A percentile compares a stretch with the other conserved stretches of the same genome.
These are phyloP conservation scores for Erinaceus europaeus DNA, from an alignment of 2,113 vertebrate genomes.

Conservation along the genomic window DNA sequence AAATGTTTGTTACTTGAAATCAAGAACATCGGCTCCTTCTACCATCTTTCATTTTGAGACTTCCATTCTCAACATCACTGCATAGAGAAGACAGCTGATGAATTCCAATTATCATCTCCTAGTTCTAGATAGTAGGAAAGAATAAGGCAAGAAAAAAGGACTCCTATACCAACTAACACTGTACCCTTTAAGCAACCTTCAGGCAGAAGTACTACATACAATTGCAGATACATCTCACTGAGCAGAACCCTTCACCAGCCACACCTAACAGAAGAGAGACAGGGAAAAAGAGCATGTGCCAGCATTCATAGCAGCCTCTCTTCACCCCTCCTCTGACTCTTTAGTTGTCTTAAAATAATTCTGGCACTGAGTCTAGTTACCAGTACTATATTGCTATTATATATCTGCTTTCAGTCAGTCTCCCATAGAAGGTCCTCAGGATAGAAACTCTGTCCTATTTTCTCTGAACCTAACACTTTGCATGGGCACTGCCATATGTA, in stretches of 20 bases:
- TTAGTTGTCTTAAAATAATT: neutral
- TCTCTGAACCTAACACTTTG: neutral
- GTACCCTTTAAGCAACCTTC: conserved; percentile 5
- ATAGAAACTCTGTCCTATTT: neutral
- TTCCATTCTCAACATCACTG: conserved; percentile 32
- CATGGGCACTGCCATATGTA: neutral
- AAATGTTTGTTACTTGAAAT: conserved; percentile 9
- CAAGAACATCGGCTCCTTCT: neutral
- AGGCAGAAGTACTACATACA: neutral
- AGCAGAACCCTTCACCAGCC: neutral
- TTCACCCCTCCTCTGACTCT: neutral
- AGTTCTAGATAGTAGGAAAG: conserved; percentile 7
- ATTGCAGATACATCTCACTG: neutral
- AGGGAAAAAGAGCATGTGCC: conserved; percentile 17
- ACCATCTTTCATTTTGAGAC: neutral
- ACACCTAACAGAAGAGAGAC: neutral
- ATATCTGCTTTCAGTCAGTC: neutral
- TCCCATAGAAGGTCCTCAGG: neutral
- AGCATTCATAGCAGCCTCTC: neutral
- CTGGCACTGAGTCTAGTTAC: neutral
- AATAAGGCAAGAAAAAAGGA: neutral
- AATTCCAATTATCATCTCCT: neutral
- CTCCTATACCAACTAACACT: neutral
- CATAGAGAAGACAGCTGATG: conserved; percentile 3
- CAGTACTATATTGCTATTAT: neutral